A percentile compares a stretch with the other conserved stretches of the same genome.
These are phyloP conservation scores for Perca fluviatilis DNA, from an alignment of 2,113 vertebrate genomes.

Conservation along the genomic window DNA sequence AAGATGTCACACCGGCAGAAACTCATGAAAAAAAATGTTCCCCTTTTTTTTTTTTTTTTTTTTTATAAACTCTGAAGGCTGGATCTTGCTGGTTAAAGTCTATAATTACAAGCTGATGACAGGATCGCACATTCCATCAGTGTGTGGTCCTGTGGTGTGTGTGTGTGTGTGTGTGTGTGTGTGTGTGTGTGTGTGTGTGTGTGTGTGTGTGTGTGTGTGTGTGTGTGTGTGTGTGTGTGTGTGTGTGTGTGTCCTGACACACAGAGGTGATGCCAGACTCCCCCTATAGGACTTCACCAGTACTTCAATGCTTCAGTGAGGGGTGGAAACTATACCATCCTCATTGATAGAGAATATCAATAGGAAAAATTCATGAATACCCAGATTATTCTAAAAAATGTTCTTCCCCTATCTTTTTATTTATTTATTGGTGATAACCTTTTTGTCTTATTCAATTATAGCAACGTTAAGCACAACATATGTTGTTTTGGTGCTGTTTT, in stretches of 20 bases:
- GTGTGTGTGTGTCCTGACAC: constrained; percentile 28
- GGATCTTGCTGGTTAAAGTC: constrained; percentile 57
- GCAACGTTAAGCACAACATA: neutral
- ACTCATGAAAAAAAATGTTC: constrained; percentile 4
- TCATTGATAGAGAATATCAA: neutral
- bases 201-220: constrained; percentile 55
- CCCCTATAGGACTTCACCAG: constrained; percentile 78
- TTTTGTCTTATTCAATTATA: neutral
- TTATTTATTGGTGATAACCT: neutral
- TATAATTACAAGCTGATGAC: constrained; percentile 75
- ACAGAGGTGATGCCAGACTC: constrained; percentile 81
- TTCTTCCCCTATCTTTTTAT: neutral
- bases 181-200: constrained; percentile 1
- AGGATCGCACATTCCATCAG: constrained; percentile 63
- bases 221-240: constrained; percentile 20
- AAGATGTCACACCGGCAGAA: constrained; percentile 42
- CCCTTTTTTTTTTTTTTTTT: neutral
- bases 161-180: constrained; percentile 25
- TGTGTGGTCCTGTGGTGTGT: constrained; percentile 64
- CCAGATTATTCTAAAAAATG: too few species aligned
- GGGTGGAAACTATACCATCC: neutral
- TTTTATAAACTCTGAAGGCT: constrained; percentile 29
- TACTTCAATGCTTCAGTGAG: constrained; percentile 60
- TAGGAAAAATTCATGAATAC: neutral
- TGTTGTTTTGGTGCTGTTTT: neutral